phyloP scores from a whole-genome alignment of 1,140 invertebrate genomes.

The Schlechtendalia chinensis region DNA sequence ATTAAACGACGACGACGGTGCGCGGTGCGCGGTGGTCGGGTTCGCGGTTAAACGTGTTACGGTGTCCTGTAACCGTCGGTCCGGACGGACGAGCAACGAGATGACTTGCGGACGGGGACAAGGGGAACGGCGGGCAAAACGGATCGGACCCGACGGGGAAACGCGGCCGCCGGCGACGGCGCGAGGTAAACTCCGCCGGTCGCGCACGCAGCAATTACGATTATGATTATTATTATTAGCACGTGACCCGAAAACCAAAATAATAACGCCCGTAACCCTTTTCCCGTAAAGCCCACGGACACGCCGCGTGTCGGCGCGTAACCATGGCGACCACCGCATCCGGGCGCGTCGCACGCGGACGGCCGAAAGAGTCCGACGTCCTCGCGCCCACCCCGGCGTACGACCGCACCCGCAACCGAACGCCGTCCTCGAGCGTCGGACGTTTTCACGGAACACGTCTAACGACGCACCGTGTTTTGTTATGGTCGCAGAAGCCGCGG shows the following conservation, averaged over 20 bases:
- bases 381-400: too few relatives aligned
- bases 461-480: background rate
- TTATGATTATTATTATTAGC: constrained; percentile 39
- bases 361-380: too few relatives aligned
- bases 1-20: background rate
- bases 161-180: background rate
- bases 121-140: too few relatives aligned
- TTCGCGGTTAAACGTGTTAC: too few relatives aligned
- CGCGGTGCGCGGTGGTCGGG: too few relatives aligned
- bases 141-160: background rate
- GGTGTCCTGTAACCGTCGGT: background rate
- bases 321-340: constrained; percentile 43
- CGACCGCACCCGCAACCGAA: too few relatives aligned
- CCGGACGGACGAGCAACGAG: background rate
- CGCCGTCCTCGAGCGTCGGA: background rate
- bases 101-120: too few relatives aligned
- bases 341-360: too few relatives aligned
- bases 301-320: background rate
- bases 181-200: background rate
- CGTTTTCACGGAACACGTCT: too few relatives aligned
- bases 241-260: constrained; percentile 48
- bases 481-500: constrained; percentile 63
- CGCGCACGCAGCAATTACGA: too few relatives aligned
- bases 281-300: constrained; percentile 14
- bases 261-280: constrained; percentile 47